Evolutionary conservation across 2,888 invertebrate genomes (phyloP).

Genomic region (Ormyrus labotus): DNA sequence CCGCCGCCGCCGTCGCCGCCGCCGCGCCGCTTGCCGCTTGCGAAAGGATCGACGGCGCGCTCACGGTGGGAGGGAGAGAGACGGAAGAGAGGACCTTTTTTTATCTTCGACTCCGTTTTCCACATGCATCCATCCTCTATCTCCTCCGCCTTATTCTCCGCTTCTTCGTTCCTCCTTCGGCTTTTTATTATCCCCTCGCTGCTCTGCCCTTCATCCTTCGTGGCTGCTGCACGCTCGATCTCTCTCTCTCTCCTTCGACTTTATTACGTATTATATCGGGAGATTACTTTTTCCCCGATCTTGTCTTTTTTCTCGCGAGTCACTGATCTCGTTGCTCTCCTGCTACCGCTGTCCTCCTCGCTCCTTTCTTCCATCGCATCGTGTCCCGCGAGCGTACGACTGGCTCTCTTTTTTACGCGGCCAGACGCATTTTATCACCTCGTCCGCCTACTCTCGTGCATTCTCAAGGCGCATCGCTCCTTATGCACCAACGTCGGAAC

Average conservation of each 20-base stretch:
- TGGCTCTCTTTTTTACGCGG: not conserved
- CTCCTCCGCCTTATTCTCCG: not conserved
- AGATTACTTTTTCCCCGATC: conserved; percentile 7
- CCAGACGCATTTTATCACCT: conserved; percentile 19
- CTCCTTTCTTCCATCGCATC: conserved; percentile 8
- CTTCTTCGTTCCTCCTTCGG: not conserved
- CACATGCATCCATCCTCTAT: conserved; percentile 25
- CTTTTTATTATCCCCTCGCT: conserved; percentile 3
- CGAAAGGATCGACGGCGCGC: conserved; percentile 40
- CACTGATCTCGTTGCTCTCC: not conserved
- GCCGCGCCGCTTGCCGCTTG: conserved; percentile 22
- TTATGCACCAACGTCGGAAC: not conserved
- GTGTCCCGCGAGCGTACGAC: not conserved
- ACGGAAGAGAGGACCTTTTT: conserved; percentile 23
- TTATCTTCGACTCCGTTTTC: conserved; percentile 1
- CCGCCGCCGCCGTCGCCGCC: conserved; percentile 24
- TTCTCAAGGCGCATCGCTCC: not conserved
- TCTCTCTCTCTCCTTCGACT: not conserved
- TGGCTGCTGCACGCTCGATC: not conserved
- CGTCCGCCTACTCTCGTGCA: conserved; percentile 21
- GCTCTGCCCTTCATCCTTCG: conserved; percentile 15
- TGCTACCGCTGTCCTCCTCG: not conserved
- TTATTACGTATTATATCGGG: conserved; percentile 5
- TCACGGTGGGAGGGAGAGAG: conserved; percentile 27
- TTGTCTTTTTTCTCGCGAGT: not conserved